Base-by-base conservation (phyloP, 2,888 invertebrate species). In the Leptura quadrifasciata region DNA sequence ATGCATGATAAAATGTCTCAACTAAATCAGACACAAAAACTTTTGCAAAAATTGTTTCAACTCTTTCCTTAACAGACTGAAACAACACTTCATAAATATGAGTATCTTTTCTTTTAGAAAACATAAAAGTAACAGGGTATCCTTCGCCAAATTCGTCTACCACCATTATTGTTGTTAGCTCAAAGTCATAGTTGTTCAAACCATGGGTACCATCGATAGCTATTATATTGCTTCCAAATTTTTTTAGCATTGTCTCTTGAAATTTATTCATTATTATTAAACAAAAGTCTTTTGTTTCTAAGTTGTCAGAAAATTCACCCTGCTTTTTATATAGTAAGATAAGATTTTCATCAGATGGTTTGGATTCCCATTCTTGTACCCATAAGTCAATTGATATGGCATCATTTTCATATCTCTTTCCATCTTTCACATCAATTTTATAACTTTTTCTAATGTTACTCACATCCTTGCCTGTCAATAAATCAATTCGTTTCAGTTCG, bases 321-420 rank as follows among this genome's bases (percentile, higher is more conserved):
- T n/a, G n/a, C n/a, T n/a, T n/a, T n/a, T n/a, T n/a, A n/a, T n/a
- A n/a, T n/a, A n/a, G 72, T 58, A 72, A 54, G 10, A 63, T 65
- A 9, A 75, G 9, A 2, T 35, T n/a, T n/a, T n/a, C n/a, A n/a
- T n/a, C n/a, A n/a, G n/a, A n/a, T n/a, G n/a, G 17, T 55, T 17
- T n/a, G n/a, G 5, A n/a, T n/a, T 55, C n/a, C 17, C 55, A 55
- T 55, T 55, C 5, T 55, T 10, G n/a, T 55, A 6, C 17, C n/a
- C n/a, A 17, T 55, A 55, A n/a, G 17, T 5, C 17, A 55, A 55
- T n/a, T n/a, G n/a, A 71, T 27, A 71, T 20, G 10, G 58, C 71
- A 31, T 71, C 71, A 63, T 75, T 75, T 58, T 63, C 17, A 39
- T 64, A 65, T 70, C 67, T 69, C 10, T 58, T 60, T 52, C 69